Evolutionary conservation across 2,113 vertebrate species (phyloP).

Genomic region (Plecotus auritus): DNA sequence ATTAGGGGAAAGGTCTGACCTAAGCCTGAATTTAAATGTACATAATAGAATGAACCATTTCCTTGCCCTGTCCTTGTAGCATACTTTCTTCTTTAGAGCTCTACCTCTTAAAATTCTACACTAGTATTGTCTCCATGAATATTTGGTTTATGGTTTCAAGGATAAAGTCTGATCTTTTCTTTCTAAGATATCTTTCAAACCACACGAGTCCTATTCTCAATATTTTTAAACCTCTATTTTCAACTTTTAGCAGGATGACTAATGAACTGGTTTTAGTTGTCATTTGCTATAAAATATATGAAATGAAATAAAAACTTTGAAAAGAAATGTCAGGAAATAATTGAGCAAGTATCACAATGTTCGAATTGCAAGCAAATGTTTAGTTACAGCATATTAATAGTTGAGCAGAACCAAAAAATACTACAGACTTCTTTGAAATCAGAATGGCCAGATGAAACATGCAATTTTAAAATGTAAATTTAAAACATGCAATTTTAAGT

Average conservation of each 20-base stretch:
- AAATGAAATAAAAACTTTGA: slow-evolving; percentile 12
- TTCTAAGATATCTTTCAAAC: neutral
- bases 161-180: neutral
- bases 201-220: neutral
- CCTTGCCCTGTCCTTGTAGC: neutral
- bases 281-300: neutral
- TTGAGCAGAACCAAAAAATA: neutral
- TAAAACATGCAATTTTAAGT: slow-evolving; percentile 13
- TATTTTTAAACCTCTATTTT: slow-evolving; percentile 7
- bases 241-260: neutral
- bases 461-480: slow-evolving; percentile 9
- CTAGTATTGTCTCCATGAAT: neutral
- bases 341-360: neutral
- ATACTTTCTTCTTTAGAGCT: neutral
- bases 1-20: neutral
- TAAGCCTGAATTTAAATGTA: neutral
- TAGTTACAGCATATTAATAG: neutral
- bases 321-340: slow-evolving; percentile 31
- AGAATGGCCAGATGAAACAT: neutral
- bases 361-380: neutral
- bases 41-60: neutral
- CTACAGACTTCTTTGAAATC: neutral
- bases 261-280: neutral
- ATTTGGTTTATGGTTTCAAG: neutral
- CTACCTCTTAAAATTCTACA: neutral